phyloP scores from a whole-genome alignment of 2,113 vertebrate genomes.

The Lasiurus cinereus region DNA sequence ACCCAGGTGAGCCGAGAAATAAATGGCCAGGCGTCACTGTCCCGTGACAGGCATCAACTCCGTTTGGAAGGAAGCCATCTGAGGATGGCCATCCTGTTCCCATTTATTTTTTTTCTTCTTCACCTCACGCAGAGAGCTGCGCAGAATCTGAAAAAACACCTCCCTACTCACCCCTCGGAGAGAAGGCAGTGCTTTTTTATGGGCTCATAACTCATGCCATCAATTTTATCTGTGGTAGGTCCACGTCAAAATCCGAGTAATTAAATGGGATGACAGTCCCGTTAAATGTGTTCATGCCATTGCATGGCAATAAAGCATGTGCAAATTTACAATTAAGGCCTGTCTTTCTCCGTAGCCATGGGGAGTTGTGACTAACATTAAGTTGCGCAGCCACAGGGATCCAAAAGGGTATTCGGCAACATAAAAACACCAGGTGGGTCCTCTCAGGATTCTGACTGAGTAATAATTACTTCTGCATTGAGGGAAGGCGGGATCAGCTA shows the following conservation, averaged over 20 bases:
- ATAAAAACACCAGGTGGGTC: conserved; percentile 85
- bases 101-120: not conserved
- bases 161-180: conserved; percentile 68
- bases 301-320: conserved; percentile 85
- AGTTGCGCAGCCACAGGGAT: conserved; percentile 76
- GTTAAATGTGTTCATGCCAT: conserved; percentile 84
- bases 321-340: conserved; percentile 86
- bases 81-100: conserved; percentile 4
- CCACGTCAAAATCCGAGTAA: conserved; percentile 86
- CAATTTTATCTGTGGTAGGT: conserved; percentile 84
- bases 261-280: conserved; percentile 85
- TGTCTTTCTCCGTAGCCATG: conserved; percentile 82
- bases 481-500: conserved; percentile 79
- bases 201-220: conserved; percentile 75
- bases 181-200: conserved; percentile 73
- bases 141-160: conserved; percentile 45
- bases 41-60: conserved; percentile 51
- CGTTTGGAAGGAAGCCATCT: conserved; percentile 52
- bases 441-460: conserved; percentile 78
- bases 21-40: conserved; percentile 1
- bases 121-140: not conserved
- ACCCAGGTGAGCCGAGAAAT: not conserved
- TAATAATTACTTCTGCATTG: conserved; percentile 82
- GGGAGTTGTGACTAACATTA: conserved; percentile 84
- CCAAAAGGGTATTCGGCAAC: conserved; percentile 84